Conservation (phyloP, 2,113 vertebrate genomes). For the Mungos mungo region DNA sequence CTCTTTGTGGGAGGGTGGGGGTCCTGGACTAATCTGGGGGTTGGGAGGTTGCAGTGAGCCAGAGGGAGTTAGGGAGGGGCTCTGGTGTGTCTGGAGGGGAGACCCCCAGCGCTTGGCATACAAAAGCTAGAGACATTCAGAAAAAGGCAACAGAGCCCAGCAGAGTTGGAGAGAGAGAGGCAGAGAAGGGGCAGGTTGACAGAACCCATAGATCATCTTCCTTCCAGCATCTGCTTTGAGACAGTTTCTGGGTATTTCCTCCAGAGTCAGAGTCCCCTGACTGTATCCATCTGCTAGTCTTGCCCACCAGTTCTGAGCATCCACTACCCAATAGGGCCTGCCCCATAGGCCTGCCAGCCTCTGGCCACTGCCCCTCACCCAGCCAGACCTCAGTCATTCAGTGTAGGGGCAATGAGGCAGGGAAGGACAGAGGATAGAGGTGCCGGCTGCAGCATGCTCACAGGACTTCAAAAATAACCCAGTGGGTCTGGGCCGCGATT, state of each 20-base stretch:
- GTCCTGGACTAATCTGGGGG: neutral
- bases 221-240: neutral
- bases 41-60: neutral
- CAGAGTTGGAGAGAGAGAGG: neutral
- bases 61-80: neutral
- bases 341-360: slow-evolving; percentile 38
- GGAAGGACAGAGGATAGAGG: slow-evolving; percentile 76
- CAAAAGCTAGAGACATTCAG: slow-evolving; percentile 15
- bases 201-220: neutral
- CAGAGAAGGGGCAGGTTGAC: neutral
- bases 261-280: neutral
- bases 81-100: neutral
- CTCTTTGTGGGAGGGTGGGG: neutral
- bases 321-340: neutral
- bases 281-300: neutral
- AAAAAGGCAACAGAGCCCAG: neutral
- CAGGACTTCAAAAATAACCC: slow-evolving; percentile 87
- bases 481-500: slow-evolving; percentile 82
- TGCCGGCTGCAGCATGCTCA: slow-evolving; percentile 71
- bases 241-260: neutral
- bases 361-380: neutral
- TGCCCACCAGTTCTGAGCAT: neutral
- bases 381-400: slow-evolving; percentile 6
- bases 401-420: slow-evolving; percentile 7
- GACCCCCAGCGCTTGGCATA: neutral